Base-by-base conservation (phyloP, 1,140 invertebrate species). In the Meteorus sp. region DNA sequence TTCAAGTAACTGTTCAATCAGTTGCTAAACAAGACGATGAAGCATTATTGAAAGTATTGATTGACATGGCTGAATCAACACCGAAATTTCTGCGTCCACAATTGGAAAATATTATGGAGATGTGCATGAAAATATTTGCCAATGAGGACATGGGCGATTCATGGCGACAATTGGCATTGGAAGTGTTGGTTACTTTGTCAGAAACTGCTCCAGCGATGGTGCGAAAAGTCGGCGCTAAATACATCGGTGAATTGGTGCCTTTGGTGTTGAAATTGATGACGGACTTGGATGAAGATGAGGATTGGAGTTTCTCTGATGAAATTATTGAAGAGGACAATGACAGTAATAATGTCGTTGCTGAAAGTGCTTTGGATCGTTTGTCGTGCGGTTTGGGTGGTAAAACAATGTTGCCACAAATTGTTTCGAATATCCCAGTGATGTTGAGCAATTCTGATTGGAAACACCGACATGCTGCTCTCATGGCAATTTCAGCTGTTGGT, bases 401-500 rank as follows among this genome's bases (percentile, higher is more conserved):
- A 82, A 91, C 90, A 0, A 91, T 99, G 77, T 81, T 99, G 39
- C 92, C 92, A 5, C 88, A 93, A 58, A 93, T 98, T 43, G 88
- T 95, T 51, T 84, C 85, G 19, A 90, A 89, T 74, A 87, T 96
- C 53, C 92, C 95, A 4, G 78, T 83, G 19, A 97, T 98, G 95
- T 83, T 98, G 64, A 80, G 80, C n/a, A 90, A 89, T 67, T 75
- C 85, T 47, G 87, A 93, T 71, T 95, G 92, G 90, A 89, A 89
- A 66, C 87, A 89, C 60, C 82, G 97, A 20, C 93, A 99, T 76
- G 97, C 96, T 45, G 97, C 95, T 11, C 84, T 99, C 15, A 99
- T 99, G 95, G 97, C 97, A 3, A 90, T 99, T 19, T 98, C 97
- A 9, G 94, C 96, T 6, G 93, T 97, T 54, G 98, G 97, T 0